These are phyloP conservation scores for Xanthostigma xanthostigma DNA, from an alignment of 2,888 invertebrate species.

Conservation along the genomic window DNA sequence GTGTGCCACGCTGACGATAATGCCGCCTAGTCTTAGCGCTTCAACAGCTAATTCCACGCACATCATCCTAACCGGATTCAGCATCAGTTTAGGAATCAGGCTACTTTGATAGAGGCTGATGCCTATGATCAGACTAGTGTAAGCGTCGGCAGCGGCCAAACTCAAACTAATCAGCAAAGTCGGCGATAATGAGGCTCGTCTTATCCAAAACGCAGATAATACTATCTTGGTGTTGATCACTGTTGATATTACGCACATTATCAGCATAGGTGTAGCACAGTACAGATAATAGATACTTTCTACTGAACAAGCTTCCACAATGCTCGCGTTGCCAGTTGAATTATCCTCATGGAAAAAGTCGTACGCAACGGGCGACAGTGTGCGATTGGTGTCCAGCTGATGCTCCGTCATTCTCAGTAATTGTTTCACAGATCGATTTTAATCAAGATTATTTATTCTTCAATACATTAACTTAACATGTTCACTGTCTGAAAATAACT, in stretches of 20 bases:
- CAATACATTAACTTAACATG: no score
- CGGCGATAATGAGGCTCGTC: constrained; percentile 34
- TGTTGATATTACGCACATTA: constrained; percentile 35
- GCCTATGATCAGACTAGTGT: constrained; percentile 36
- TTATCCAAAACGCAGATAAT: constrained; percentile 36
- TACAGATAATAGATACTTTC: constrained; percentile 12
- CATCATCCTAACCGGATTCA: not conserved
- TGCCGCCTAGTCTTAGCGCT: constrained; percentile 36
- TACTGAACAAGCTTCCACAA: no score
- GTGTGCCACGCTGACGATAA: constrained; percentile 46
- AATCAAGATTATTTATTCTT: no score
- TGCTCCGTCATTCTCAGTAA: no score
- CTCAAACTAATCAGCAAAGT: constrained; percentile 41
- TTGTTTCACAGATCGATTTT: no score
- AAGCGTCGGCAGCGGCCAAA: constrained; percentile 40
- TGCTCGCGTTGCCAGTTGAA: no score
- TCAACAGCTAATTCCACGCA: constrained; percentile 26
- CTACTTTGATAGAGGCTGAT: constrained; percentile 37
- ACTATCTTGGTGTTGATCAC: constrained; percentile 38
- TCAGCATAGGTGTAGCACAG: constrained; percentile 25
- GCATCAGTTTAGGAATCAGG: constrained; percentile 26
- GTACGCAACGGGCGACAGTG: no score
- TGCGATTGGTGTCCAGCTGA: no score
- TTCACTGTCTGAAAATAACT: no score
- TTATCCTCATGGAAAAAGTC: no score